Percentiles rank a stretch among this genome's conserved stretches.
phyloP scores from a whole-genome alignment of 2,797 vertebrate genomes.

The Leucoraja ocellata region DNA sequence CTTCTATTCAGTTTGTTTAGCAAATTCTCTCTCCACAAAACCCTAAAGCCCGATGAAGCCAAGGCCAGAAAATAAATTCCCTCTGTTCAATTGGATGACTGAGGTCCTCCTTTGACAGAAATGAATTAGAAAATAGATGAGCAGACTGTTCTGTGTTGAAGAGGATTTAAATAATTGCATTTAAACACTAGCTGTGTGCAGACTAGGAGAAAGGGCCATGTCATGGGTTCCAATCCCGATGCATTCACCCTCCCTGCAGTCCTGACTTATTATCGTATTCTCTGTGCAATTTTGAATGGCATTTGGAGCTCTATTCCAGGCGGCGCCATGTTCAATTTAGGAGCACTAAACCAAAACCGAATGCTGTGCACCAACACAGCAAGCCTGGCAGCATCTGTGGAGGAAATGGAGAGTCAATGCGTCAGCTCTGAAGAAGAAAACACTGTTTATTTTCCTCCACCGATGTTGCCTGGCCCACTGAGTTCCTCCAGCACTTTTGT shows the following conservation, averaged over 20 bases:
- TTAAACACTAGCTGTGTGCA: conserved; percentile 29
- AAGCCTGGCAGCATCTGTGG: no score
- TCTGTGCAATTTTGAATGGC: not conserved
- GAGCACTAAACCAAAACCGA: not conserved
- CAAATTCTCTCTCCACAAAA: conserved; percentile 22
- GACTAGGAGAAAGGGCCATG: not conserved
- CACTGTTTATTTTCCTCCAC: no score
- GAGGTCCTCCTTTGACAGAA: conserved; percentile 5
- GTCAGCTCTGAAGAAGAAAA: no score
- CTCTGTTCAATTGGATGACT: not conserved
- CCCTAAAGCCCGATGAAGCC: not conserved
- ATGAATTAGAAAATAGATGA: not conserved
- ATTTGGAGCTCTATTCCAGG: not conserved
- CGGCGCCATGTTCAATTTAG: conserved; percentile 12
- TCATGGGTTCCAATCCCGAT: not conserved
- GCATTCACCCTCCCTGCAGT: not conserved
- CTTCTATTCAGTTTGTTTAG: conserved; percentile 12
- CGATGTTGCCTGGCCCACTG: no score
- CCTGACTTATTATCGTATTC: not conserved
- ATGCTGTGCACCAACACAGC: no score
- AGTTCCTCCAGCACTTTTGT: no score
- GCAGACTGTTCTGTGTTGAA: conserved; percentile 2
- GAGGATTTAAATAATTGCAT: conserved; percentile 31
- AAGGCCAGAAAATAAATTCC: not conserved
- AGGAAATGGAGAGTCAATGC: no score